Evolutionary conservation across 2,113 vertebrate species (phyloP), one percentile per base, ranked within the genome.

Genomic region (Lepisosteus osseus): DNA sequence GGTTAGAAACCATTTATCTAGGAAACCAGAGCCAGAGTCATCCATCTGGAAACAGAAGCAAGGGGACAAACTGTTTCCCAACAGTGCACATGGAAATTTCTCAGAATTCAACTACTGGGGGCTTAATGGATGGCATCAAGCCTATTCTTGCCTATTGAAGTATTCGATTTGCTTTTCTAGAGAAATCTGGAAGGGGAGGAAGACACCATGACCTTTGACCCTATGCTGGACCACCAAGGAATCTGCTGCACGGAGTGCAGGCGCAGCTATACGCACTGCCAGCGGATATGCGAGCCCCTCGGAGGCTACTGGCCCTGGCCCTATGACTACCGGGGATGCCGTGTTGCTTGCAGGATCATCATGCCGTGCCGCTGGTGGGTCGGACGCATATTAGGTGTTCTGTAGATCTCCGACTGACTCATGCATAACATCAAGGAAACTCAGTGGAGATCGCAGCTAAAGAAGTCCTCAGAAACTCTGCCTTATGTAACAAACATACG

Each of bases 321-420:
- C 0, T 98, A 96, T 71, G 90, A 96, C 80, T 94, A 94, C 81
- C 90, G 86, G 62, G 96, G 96, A 3, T 99, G 97, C n/a, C 93
- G 93, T 4, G 92, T 89, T 0, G 95, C 89, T 62, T 98, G 96
- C 80, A 84, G 95, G 6, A 86, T 97, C 45, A 90, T 99, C 79
- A 95, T 98, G 96, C 96, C 97, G 0, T 98, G 96, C 78, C 93
- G 91, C 84, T 98, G 97, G 97, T 98, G 97, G 97, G 93, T 95
- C 1, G 96, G 94, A 64, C 95, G 96, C 0, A 95, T 98, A 77
- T 76, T 97, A 80, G 96, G 96, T 0, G 74, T 95, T 0, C 92
- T 97, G 76, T 97, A 86, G 72, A 6, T 44, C 62, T 40, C 56
- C 75, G 1, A 9, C 7, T 2, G 40, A 66, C 65, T 69, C 63